Base-by-base conservation (phyloP, 2,888 invertebrate genomes). In the Caenorhabditis sp. region DNA sequence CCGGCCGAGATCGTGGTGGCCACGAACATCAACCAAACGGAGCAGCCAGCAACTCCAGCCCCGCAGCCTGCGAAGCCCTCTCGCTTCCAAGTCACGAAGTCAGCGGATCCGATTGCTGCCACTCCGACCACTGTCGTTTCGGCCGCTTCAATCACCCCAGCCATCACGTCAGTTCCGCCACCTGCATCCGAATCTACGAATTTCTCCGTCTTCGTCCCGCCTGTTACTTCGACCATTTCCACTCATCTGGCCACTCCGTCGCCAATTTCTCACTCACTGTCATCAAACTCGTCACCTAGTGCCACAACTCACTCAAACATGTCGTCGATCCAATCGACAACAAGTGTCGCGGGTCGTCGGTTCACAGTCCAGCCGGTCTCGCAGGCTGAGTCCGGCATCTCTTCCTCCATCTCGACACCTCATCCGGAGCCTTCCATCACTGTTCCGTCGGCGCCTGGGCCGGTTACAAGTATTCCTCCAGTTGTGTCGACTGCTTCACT, bases 251-350 rank as follows among this genome's bases (percentile, higher is more conserved):
- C 62, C 1, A 58, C 75, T 1, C 79, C 77, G 9, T 72, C 79
- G 8, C 72, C 81, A 0, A 71, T 75, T 1, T 70, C 78, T 7
- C 59, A 79, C 24, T 78, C 79, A 15, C 22, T 81, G 1, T 82
- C 82, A 1, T 73, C 78, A 3, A 78, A 75, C 41, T 78, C 78
- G 20, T 82, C 82, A 2, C 82, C 82, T n/a, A 76, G 74, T 56
- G 79, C 80, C 30, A 80, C 79, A 5, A 72, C 82, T 11, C 80
- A 82, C 63, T 82, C 82, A 59, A 82, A 82, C 41, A 82, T 59
- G 35, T 80, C 80, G 2, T 82, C 82, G 8, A 76, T 80, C 5
- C 76, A 63, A 20, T 74, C 74, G 30, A 80, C 72, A 15, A 65
- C 71, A 2, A 78, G 77, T 43, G 72, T 61, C 3, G 58, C 50